Conservation (phyloP, 2,113 vertebrate species). For the Climacteris rufus region DNA sequence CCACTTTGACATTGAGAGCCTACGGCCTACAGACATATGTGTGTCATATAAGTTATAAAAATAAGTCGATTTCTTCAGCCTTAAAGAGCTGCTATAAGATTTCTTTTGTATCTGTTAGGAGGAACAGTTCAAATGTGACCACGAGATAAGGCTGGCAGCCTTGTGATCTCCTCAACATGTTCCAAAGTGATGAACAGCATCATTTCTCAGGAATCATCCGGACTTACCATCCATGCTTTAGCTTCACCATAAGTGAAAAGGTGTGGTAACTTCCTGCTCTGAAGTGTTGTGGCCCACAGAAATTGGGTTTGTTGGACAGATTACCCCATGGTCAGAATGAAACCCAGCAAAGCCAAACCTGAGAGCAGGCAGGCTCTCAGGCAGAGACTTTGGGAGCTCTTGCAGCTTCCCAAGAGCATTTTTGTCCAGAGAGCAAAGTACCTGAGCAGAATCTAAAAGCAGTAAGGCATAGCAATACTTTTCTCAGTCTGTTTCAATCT, state of each 20-base stretch:
- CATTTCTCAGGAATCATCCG: neutral
- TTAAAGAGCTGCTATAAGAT: neutral
- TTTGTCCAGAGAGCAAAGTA: neutral
- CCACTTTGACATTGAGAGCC: neutral
- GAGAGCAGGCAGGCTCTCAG: accelerated
- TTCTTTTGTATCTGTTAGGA: neutral
- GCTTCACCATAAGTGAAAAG: neutral
- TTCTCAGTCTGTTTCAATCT: neutral
- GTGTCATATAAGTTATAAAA: neutral
- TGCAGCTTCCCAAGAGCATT: neutral
- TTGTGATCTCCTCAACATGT: accelerated
- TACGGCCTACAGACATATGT: neutral
- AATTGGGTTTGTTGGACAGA: neutral
- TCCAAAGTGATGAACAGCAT: neutral
- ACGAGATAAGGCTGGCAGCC: neutral
- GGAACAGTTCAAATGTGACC: neutral
- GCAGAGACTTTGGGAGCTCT: neutral
- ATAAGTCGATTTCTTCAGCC: neutral
- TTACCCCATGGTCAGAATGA: neutral
- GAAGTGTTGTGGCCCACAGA: neutral
- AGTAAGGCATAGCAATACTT: neutral
- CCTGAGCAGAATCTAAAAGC: neutral
- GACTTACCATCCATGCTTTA: neutral
- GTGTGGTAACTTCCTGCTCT: accelerated
- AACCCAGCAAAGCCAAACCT: neutral